phyloP scores from a whole-genome alignment of 2,113 vertebrate genomes.

The Mesembrinibis cayennensis region DNA sequence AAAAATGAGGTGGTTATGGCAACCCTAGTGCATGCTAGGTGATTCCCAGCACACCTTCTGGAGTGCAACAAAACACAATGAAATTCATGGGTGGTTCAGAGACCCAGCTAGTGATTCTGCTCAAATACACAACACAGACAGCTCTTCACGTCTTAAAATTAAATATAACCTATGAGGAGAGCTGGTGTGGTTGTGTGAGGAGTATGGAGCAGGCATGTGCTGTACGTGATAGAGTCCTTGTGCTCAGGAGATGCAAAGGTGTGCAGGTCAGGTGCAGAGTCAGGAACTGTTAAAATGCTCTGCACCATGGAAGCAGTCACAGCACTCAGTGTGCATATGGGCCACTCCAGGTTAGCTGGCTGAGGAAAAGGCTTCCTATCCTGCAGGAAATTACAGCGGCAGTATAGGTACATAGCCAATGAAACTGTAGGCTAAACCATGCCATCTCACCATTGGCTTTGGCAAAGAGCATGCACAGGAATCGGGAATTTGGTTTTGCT shows the following conservation, averaged over 20 bases:
- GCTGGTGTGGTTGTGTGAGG: background rate
- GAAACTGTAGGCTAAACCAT: background rate
- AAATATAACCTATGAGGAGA: background rate
- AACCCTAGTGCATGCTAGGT: fast-evolving
- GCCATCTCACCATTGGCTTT: background rate
- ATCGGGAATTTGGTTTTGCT: background rate
- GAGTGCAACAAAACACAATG: background rate
- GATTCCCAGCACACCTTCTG: fast-evolving
- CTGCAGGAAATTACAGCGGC: background rate
- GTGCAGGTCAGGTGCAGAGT: background rate
- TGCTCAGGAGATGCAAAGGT: background rate
- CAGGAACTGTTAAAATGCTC: background rate
- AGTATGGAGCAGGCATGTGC: background rate
- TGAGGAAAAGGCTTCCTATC: background rate
- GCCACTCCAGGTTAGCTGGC: background rate
- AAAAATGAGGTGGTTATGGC: background rate
- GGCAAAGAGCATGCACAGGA: background rate
- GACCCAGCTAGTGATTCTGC: background rate
- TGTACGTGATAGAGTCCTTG: background rate
- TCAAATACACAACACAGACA: background rate
- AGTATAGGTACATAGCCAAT: background rate
- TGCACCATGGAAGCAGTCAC: background rate
- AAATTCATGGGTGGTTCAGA: background rate
- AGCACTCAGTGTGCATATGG: no score
- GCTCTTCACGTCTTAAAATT: background rate